phyloP scores from a whole-genome alignment of 30 jellyfish, hydroid and myxozoan species.

The Chrysaora quinquecirrha region DNA sequence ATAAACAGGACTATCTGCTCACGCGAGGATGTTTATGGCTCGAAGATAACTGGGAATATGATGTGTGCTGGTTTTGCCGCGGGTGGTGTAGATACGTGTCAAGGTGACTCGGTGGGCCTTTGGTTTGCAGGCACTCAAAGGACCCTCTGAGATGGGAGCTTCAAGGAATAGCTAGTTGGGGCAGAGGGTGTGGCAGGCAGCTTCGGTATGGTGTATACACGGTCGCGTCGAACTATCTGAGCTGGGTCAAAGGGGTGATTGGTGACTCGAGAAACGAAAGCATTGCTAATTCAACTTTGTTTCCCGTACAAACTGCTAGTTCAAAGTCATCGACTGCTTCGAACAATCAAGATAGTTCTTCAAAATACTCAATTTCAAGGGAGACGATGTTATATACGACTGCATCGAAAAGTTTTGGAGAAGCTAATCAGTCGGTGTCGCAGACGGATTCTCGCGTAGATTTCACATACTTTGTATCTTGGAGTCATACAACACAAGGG shows the following conservation, averaged over 20 bases:
- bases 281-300: no score
- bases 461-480: no score
- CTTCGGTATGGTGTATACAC: conserved; percentile 85
- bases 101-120: conserved; percentile 98
- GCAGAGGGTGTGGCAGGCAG: conserved; percentile 89
- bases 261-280: no score
- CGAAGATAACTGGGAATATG: conserved; percentile 78
- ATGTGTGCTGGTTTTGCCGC: conserved; percentile 84
- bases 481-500: no score
- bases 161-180: conserved; percentile 93
- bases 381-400: no score
- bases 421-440: no score
- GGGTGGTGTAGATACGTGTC: conserved; percentile 73
- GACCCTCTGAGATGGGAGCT: conserved; percentile 53
- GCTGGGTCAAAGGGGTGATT: conserved; percentile 63
- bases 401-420: no score
- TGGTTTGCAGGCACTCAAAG: conserved; percentile 55
- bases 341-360: no score
- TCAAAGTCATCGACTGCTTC: no score
- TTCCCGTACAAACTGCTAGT: no score
- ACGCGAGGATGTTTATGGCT: conserved; percentile 46
- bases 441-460: no score
- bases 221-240: conserved; percentile 52
- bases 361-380: no score
- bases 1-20: conserved; percentile 38